phyloP scores from a whole-genome alignment of 2,797 vertebrate species.

The Micropoecilia bifurca region DNA sequence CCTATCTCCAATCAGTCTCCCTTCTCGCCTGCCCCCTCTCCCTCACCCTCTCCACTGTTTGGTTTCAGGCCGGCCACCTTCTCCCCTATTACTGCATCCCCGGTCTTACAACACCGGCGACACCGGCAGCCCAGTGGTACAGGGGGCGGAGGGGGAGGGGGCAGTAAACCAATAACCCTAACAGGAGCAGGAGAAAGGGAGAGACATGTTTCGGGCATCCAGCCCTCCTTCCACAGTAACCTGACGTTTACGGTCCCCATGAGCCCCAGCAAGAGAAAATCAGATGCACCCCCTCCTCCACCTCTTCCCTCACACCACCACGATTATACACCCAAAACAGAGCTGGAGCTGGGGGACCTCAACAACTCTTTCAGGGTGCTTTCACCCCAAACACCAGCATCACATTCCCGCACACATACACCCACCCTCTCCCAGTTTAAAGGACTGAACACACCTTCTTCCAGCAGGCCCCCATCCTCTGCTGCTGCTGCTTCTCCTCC shows the following conservation, averaged over 20 bases:
- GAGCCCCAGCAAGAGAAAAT: slow-evolving; percentile 89
- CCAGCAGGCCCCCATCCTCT: slow-evolving; percentile 78
- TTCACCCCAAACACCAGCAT: slow-evolving; percentile 80
- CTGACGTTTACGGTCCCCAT: slow-evolving; percentile 92
- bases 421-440: slow-evolving; percentile 76
- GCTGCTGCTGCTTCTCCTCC: slow-evolving; percentile 85
- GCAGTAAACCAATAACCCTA: slow-evolving; percentile 76
- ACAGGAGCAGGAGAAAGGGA: slow-evolving; percentile 84
- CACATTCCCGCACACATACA: slow-evolving; percentile 74
- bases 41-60: slow-evolving; percentile 91
- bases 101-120: slow-evolving; percentile 84
- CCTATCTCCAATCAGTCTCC: slow-evolving; percentile 93
- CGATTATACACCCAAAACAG: slow-evolving; percentile 85
- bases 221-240: slow-evolving; percentile 87
- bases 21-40: slow-evolving; percentile 90
- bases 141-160: slow-evolving; percentile 69
- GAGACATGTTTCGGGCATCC: slow-evolving; percentile 83
- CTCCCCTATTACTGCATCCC: slow-evolving; percentile 89
- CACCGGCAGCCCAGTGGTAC: slow-evolving; percentile 89
- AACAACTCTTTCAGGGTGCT: slow-evolving; percentile 85
- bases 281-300: slow-evolving; percentile 81
- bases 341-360: slow-evolving; percentile 74
- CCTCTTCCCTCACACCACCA: slow-evolving; percentile 83
- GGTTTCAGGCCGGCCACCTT: slow-evolving; percentile 93
- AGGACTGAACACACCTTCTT: slow-evolving; percentile 68